A percentile compares a stretch with the other conserved stretches of the same genome.
These are phyloP conservation scores for Diplolepis rosae DNA, from an alignment of 2,888 invertebrate species.

Conservation along the genomic window DNA sequence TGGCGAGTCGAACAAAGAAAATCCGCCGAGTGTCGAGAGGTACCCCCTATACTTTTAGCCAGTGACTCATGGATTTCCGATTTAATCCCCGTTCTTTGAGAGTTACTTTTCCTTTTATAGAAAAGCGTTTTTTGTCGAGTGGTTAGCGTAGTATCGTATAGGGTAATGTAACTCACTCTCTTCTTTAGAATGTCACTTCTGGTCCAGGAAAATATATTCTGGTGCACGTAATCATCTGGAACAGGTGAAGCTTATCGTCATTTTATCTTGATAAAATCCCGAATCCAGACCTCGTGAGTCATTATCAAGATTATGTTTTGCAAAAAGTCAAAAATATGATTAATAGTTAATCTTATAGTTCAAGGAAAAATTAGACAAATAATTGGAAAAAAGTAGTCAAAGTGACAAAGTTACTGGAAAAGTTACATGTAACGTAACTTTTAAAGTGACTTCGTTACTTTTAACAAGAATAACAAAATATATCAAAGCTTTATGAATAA, in stretches of 20 bases:
- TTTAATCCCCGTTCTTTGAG: slow-evolving; percentile 7
- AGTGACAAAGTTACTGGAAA: no score
- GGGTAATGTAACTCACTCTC: slow-evolving; percentile 1
- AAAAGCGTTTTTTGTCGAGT: slow-evolving; percentile 3
- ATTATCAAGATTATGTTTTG: not conserved
- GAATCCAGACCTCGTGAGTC: not conserved
- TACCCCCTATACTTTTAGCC: not conserved
- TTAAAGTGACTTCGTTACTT: no score
- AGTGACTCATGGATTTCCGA: slow-evolving; percentile 4
- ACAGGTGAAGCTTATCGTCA: slow-evolving; percentile 18
- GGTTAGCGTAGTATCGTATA: slow-evolving; percentile 1
- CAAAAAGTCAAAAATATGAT: not conserved
- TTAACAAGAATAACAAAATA: not conserved
- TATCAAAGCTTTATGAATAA: not conserved
- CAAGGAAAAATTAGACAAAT: no score
- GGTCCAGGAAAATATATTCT: slow-evolving; percentile 7
- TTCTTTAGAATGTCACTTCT: not conserved
- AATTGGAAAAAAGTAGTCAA: no score
- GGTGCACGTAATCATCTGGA: not conserved
- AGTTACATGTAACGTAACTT: no score
- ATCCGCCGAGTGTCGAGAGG: not conserved
- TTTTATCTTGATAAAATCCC: slow-evolving; percentile 4
- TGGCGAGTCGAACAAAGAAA: slow-evolving; percentile 18
- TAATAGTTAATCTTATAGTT: not conserved
- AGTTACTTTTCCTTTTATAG: not conserved